Evolutionary conservation across 2,888 invertebrate genomes (phyloP).

Genomic region (Xanthorhoe designata): DNA sequence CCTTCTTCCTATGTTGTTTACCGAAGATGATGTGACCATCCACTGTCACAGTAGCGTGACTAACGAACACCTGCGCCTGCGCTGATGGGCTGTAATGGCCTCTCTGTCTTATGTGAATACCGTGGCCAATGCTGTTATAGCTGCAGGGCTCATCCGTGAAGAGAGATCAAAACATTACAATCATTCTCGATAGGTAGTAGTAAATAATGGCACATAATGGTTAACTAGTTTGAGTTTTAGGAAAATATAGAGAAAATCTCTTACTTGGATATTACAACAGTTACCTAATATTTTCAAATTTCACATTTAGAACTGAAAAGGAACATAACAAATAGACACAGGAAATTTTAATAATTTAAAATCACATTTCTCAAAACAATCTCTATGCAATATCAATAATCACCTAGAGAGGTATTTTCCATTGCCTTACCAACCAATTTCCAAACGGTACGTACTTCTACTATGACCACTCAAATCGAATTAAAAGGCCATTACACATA

Average conservation of each 20-base stretch:
- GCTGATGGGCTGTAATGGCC: conserved; percentile 66
- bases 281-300: too few species aligned
- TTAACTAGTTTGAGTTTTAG: too few species aligned
- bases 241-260: too few species aligned
- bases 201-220: neutral
- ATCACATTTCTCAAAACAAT: neutral
- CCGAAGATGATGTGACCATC: conserved; percentile 14
- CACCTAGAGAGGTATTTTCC: conserved; percentile 16
- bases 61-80: conserved; percentile 72
- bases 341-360: neutral
- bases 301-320: too few species aligned
- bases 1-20: conserved; percentile 11
- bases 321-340: neutral
- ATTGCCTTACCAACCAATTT: conserved; percentile 20
- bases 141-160: conserved; percentile 16
- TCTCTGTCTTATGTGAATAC: conserved; percentile 65
- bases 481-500: conserved; percentile 57
- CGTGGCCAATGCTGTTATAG: conserved; percentile 47
- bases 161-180: conserved; percentile 20
- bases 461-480: conserved; percentile 55
- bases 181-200: conserved; percentile 23
- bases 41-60: conserved; percentile 74
- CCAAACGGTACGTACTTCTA: conserved; percentile 38
- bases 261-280: too few species aligned
- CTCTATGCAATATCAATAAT: neutral